These are phyloP conservation scores for Brienomyrus brachyistius DNA, from an alignment of 2,113 vertebrate genomes.

Conservation along the genomic window DNA sequence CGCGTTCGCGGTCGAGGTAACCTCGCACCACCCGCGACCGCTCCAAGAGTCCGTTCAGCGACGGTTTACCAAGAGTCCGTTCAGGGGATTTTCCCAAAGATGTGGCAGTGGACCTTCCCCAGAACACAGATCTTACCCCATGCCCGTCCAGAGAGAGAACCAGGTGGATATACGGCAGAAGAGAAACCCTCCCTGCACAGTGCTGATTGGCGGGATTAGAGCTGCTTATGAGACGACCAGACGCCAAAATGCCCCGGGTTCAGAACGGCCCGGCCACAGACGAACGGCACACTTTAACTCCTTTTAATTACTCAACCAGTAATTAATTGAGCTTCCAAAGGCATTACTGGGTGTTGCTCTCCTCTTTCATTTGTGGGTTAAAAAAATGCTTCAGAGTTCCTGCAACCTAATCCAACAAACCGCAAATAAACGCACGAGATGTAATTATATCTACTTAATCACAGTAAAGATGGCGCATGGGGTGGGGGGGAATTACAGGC, in stretches of 20 bases:
- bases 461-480: not conserved
- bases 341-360: not conserved
- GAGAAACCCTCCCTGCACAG: not conserved
- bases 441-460: slow-evolving; percentile 7
- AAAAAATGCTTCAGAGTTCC: not conserved
- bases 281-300: not conserved
- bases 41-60: not conserved
- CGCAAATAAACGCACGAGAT: not conserved
- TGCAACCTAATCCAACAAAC: not conserved
- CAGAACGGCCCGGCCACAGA: not conserved
- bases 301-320: slow-evolving; percentile 14
- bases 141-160: not conserved
- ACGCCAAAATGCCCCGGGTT: not conserved
- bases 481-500: not conserved
- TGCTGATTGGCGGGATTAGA: not conserved
- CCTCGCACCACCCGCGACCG: not conserved
- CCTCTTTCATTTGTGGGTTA: not conserved
- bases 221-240: not conserved
- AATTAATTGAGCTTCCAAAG: slow-evolving; percentile 5
- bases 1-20: not conserved
- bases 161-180: not conserved
- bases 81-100: not conserved
- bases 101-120: not conserved
- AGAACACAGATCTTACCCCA: not conserved
- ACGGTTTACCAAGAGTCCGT: not conserved